These are phyloP conservation scores for Aleiodes leptofemur DNA, from an alignment of 2,888 invertebrate species.

Conservation along the genomic window DNA sequence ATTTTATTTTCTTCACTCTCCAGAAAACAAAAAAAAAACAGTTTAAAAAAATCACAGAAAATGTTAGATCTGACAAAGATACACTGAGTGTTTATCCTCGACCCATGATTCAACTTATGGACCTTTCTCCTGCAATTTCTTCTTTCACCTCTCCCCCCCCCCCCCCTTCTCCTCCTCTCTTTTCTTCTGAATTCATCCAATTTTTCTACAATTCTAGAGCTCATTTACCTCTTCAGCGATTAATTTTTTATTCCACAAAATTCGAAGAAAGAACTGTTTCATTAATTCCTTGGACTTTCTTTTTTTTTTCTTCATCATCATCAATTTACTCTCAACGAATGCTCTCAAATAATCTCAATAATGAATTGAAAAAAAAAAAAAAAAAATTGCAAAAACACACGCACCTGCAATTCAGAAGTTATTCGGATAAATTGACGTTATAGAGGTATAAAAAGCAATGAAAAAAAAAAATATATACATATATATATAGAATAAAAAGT, in stretches of 20 bases:
- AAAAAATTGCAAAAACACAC: too few relatives aligned
- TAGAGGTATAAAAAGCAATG: slow-evolving; percentile 9
- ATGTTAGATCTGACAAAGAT: not conserved
- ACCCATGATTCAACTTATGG: slow-evolving; percentile 13
- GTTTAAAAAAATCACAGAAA: not conserved
- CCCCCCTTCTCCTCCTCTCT: not conserved
- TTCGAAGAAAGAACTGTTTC: not conserved
- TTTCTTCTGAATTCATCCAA: not conserved
- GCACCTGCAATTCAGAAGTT: too few relatives aligned
- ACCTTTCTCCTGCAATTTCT: slow-evolving; percentile 42
- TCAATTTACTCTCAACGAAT: not conserved
- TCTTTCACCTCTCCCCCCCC: slow-evolving; percentile 43
- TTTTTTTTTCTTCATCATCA: not conserved
- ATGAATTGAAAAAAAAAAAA: too few relatives aligned
- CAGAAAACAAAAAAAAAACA: not conserved
- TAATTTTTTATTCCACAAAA: not conserved
- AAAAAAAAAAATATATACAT: slow-evolving; percentile 36
- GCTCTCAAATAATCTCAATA: not conserved
- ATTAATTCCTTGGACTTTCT: not conserved
- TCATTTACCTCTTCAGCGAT: not conserved
- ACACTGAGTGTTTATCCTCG: not conserved
- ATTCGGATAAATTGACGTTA: not conserved
- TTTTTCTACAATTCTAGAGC: too few relatives aligned
- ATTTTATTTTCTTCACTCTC: too few relatives aligned
- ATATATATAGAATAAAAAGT: slow-evolving; percentile 49